These are phyloP conservation scores for Holotrichia oblita DNA, from an alignment of 1,140 invertebrate species.

Conservation along the genomic window DNA sequence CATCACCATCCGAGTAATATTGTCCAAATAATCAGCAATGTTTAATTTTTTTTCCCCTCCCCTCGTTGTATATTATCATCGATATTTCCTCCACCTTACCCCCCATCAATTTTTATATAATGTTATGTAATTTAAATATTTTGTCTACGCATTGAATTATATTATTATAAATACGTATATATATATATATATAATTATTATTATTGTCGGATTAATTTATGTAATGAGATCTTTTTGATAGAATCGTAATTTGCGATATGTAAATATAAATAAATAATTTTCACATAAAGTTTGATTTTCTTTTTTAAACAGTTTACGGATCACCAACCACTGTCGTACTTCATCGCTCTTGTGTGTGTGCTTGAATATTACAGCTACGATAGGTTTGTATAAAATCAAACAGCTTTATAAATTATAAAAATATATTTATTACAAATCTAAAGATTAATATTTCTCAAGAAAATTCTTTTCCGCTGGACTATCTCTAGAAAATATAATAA, in stretches of 20 bases:
- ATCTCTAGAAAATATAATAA: slow-evolving; percentile 55
- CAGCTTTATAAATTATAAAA: background rate
- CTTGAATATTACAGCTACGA: too few relatives aligned
- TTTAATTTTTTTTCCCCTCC: background rate
- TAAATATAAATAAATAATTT: slow-evolving; percentile 36
- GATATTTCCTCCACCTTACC: background rate
- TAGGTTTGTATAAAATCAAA: background rate
- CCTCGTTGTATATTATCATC: background rate
- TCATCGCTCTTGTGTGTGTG: too few relatives aligned
- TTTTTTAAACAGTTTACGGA: background rate
- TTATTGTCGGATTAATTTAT: slow-evolving; percentile 19
- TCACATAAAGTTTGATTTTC: background rate
- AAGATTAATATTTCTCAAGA: slow-evolving; percentile 45
- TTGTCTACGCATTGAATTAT: background rate
- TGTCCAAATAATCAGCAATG: too few relatives aligned
- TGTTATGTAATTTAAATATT: background rate
- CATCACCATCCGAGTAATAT: background rate
- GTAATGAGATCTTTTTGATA: slow-evolving; percentile 31
- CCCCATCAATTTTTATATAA: background rate
- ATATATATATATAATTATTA: slow-evolving; percentile 13
- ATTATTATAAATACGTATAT: slow-evolving; percentile 11
- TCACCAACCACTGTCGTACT: too few relatives aligned
- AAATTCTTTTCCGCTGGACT: slow-evolving; percentile 54
- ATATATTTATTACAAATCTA: background rate
- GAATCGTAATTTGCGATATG: slow-evolving; percentile 29